Evolutionary conservation across 1,140 invertebrate species (phyloP).

Genomic region (Leptopilina clavipes): DNA sequence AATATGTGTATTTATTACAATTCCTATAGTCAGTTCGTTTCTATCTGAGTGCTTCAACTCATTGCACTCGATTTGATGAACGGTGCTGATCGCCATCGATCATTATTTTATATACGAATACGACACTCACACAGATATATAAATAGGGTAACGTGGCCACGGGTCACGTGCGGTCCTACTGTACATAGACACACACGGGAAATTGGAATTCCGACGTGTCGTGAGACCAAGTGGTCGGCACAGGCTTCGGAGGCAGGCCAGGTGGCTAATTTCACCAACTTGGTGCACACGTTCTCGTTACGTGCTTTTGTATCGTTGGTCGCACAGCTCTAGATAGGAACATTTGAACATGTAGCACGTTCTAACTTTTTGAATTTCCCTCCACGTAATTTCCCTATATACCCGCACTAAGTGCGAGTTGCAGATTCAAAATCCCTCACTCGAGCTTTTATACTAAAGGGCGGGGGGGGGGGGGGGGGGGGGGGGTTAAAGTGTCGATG

Average conservation of each 20-base stretch:
- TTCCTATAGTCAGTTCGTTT: background rate
- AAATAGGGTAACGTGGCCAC: slow-evolving; percentile 1
- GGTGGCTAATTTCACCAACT: slow-evolving; percentile 32
- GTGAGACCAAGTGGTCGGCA: slow-evolving; percentile 33
- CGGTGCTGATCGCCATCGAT: slow-evolving; percentile 24
- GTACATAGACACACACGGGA: slow-evolving; percentile 23
- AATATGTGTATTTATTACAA: background rate
- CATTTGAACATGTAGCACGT: slow-evolving; percentile 27
- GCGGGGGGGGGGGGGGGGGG: no score
- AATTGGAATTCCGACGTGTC: slow-evolving; percentile 33
- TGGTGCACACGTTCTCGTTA: slow-evolving; percentile 34
- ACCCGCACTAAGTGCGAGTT: slow-evolving; percentile 25
- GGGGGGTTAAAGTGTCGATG: slow-evolving; percentile 3
- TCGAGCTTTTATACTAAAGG: background rate
- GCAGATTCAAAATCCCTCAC: slow-evolving; percentile 5
- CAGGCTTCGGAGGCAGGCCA: slow-evolving; percentile 26
- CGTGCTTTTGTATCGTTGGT: slow-evolving; percentile 31
- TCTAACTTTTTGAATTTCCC: slow-evolving; percentile 30
- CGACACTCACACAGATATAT: background rate
- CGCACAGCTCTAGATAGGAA: slow-evolving; percentile 13
- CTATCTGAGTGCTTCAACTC: slow-evolving; percentile 11
- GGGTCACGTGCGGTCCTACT: slow-evolving; percentile 18
- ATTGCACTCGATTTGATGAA: background rate
- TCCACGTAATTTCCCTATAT: slow-evolving; percentile 28
- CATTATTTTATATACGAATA: slow-evolving; percentile 19